Evolutionary conservation across 2,113 vertebrate genomes (phyloP).

Genomic region (Anarrhichthys ocellatus): DNA sequence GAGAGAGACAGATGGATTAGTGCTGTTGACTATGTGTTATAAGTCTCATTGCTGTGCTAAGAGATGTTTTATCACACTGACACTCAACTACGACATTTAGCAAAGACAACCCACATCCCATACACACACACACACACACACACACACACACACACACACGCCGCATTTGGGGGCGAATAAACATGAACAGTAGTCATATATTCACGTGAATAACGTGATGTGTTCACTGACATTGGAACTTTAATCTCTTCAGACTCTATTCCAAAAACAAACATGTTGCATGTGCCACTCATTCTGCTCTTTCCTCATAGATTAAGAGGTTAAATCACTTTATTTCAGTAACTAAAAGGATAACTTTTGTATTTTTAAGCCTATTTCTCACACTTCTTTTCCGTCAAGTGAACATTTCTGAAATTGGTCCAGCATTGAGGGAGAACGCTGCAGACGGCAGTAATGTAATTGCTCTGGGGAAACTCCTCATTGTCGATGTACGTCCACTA

Average conservation of each 20-base stretch:
- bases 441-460: too few species aligned
- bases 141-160: conserved; percentile 14
- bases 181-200: not conserved
- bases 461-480: too few species aligned
- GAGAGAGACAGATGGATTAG: conserved; percentile 53
- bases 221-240: not conserved
- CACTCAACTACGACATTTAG: conserved; percentile 58
- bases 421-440: too few species aligned
- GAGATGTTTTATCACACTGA: conserved; percentile 76
- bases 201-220: not conserved
- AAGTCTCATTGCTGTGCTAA: conserved; percentile 62
- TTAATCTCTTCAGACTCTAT: not conserved
- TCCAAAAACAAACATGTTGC: not conserved
- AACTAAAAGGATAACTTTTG: not conserved
- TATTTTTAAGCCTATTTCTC: not conserved
- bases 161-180: not conserved
- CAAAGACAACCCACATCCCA: conserved; percentile 59
- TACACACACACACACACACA: conserved; percentile 43
- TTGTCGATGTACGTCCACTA: not conserved
- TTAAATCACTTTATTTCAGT: not conserved
- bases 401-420: too few species aligned
- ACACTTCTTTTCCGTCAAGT: not conserved
- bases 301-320: not conserved
- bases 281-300: not conserved
- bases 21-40: conserved; percentile 64